A percentile compares a stretch with the other conserved stretches of the same genome.
Evolutionary conservation across 2,888 invertebrate species (phyloP).

Genomic region (Rugalucina vietnamica): DNA sequence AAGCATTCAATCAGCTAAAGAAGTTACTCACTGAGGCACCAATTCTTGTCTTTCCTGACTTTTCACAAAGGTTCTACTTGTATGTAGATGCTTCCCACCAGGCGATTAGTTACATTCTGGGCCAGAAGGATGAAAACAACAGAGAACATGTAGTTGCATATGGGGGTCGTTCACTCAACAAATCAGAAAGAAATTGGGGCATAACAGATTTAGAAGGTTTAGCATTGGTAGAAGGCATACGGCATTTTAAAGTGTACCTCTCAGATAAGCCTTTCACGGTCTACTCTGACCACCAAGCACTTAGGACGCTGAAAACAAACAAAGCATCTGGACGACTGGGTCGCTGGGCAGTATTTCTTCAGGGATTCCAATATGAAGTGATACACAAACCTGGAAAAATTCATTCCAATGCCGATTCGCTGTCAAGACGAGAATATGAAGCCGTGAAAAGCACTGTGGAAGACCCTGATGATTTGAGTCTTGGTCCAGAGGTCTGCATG

Average conservation of each 20-base stretch:
- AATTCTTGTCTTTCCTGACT: conserved; percentile 53
- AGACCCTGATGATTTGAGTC: conserved; percentile 25
- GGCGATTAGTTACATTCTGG: conserved; percentile 51
- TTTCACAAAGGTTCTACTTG: conserved; percentile 42
- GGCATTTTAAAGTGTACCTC: conserved; percentile 48
- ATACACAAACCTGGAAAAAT: conserved; percentile 40
- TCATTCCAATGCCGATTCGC: conserved; percentile 43
- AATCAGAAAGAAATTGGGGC: conserved; percentile 54
- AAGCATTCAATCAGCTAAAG: conserved; percentile 43
- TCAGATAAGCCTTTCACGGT: conserved; percentile 45
- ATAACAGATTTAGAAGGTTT: conserved; percentile 62
- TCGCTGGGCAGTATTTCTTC: conserved; percentile 56
- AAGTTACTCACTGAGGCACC: conserved; percentile 26
- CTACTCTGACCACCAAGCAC: conserved; percentile 49
- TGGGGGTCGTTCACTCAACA: conserved; percentile 51
- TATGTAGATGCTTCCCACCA: conserved; percentile 49
- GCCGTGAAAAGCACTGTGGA: background rate
- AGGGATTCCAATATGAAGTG: conserved; percentile 44
- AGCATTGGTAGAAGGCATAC: conserved; percentile 61
- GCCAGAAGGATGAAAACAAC: conserved; percentile 44
- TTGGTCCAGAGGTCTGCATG: background rate
- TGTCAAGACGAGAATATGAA: conserved; percentile 20
- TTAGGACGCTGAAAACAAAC: conserved; percentile 35
- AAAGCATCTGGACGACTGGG: conserved; percentile 42
- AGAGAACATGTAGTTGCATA: conserved; percentile 43